phyloP scores from a whole-genome alignment of 1,140 invertebrate species.

The Periplaneta americana region DNA sequence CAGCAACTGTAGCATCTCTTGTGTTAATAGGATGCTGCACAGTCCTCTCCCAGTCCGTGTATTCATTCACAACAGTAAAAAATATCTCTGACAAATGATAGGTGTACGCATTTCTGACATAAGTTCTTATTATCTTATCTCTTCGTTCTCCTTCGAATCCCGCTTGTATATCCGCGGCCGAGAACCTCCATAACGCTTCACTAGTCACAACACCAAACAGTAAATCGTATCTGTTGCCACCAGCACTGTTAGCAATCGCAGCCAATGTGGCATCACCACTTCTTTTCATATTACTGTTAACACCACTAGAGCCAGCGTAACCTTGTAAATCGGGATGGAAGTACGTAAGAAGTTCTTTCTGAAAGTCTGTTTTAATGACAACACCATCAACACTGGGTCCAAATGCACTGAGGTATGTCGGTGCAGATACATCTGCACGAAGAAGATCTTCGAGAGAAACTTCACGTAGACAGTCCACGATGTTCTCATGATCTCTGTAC shows the following conservation, averaged over 20 bases:
- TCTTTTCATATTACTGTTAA: constrained; percentile 33
- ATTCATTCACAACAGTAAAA: constrained; percentile 94
- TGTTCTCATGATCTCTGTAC: constrained; percentile 68
- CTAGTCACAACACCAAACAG: constrained; percentile 80
- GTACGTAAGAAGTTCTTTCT: constrained; percentile 64
- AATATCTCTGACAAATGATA: constrained; percentile 96
- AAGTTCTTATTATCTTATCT: constrained; percentile 87
- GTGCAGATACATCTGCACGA: constrained; percentile 68
- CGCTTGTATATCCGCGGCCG: constrained; percentile 71
- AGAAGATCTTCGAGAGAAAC: constrained; percentile 71
- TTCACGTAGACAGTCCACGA: constrained; percentile 75
- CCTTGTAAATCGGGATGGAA: constrained; percentile 43
- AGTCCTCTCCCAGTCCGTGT: constrained; percentile 94
- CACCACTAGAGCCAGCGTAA: not conserved
- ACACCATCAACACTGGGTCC: constrained; percentile 52
- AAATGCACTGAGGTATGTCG: constrained; percentile 62
- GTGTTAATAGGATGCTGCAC: constrained; percentile 88
- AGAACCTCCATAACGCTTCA: constrained; percentile 77
- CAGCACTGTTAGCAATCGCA: constrained; percentile 25
- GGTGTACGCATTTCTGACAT: constrained; percentile 88
- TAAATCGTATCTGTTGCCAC: constrained; percentile 63
- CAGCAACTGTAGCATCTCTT: constrained; percentile 85
- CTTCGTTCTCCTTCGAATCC: constrained; percentile 87
- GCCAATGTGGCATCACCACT: constrained; percentile 37
- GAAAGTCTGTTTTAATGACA: constrained; percentile 74